A percentile compares a stretch with the other conserved stretches of the same genome.
Conservation (phyloP, 2,113 vertebrate genomes). For the Zapus hudsonius region DNA sequence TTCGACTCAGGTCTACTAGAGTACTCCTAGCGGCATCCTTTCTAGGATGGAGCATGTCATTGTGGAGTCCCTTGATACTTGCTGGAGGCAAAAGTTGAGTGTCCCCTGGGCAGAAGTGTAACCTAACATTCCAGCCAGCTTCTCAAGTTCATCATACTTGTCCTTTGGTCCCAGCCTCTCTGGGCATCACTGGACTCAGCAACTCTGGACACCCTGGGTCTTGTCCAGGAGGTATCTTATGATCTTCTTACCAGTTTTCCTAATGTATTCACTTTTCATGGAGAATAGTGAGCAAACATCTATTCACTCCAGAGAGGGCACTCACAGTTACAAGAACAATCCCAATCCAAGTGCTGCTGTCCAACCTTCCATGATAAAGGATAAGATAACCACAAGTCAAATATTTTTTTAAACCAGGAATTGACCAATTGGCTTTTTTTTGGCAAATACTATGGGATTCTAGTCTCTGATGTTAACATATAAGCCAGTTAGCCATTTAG, state of each 20-base stretch:
- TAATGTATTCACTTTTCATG: not conserved
- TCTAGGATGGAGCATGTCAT: not conserved
- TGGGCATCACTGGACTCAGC: not conserved
- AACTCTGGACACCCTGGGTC: not conserved
- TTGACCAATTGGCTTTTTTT: not conserved
- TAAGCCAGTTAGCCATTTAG: not conserved
- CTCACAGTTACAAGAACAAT: too few species aligned
- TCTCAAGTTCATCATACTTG: too few species aligned
- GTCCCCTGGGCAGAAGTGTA: not conserved
- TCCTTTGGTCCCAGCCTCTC: not conserved
- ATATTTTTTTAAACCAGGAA: not conserved
- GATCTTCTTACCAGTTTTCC: not conserved
- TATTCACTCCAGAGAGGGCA: too few species aligned
- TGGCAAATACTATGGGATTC: not conserved
- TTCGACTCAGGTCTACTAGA: not conserved
- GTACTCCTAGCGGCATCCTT: not conserved
- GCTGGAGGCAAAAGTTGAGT: not conserved
- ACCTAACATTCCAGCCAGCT: not conserved
- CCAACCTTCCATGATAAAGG: not conserved
- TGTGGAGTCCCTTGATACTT: not conserved
- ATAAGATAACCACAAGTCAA: not conserved
- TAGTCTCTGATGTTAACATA: not conserved
- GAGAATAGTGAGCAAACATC: too few species aligned
- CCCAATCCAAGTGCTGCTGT: not conserved
- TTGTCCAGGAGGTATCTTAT: not conserved